Evolutionary conservation across 2,888 invertebrate genomes (phyloP).

Genomic region (Adineta ricciae): DNA sequence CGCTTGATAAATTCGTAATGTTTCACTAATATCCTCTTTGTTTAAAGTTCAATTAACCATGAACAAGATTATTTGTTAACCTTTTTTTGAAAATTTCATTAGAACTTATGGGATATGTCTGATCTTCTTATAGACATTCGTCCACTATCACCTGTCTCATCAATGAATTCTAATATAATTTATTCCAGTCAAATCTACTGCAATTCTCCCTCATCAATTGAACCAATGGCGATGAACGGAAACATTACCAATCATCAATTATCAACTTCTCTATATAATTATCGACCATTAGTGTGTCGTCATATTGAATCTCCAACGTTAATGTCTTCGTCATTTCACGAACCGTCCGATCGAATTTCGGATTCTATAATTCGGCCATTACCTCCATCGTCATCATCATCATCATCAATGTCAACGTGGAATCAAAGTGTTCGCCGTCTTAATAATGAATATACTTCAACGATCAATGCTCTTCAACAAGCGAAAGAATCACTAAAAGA

Average conservation of each 20-base stretch:
- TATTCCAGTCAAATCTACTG: not conserved
- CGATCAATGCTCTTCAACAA: not conserved
- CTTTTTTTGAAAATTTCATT: too few species aligned
- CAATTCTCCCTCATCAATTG: not conserved
- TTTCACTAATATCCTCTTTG: not conserved
- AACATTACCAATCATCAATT: not conserved
- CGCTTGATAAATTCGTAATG: not conserved
- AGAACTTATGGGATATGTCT: too few species aligned
- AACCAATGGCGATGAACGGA: not conserved
- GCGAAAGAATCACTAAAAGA: not conserved
- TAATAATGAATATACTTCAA: constrained; percentile 7
- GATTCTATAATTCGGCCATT: not conserved
- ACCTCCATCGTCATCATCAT: constrained; percentile 8
- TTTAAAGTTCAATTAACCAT: not conserved
- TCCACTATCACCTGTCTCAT: not conserved
- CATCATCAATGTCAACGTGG: constrained; percentile 15
- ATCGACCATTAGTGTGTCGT: constrained; percentile 19
- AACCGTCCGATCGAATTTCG: not conserved
- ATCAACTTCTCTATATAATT: not conserved
- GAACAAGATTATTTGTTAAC: too few species aligned
- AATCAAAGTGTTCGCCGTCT: constrained; percentile 10
- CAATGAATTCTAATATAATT: not conserved
- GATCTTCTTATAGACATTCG: not conserved
- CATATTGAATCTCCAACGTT: not conserved
- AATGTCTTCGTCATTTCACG: constrained; percentile 1